Evolutionary conservation across 2,113 vertebrate genomes (phyloP).

Genomic region (Gallinago undulata): DNA sequence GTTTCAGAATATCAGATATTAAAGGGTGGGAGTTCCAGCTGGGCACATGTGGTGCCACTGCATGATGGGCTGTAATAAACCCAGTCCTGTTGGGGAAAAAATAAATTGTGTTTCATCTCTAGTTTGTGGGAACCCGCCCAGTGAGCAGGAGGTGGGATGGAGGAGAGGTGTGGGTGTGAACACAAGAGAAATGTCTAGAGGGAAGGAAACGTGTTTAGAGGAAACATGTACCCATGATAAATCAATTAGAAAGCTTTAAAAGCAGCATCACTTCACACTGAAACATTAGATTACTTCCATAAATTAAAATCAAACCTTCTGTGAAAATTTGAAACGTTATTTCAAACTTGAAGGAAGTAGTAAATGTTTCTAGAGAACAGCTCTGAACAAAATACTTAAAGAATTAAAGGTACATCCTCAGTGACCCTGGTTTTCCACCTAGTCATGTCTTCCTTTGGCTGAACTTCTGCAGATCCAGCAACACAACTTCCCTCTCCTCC

Average conservation of each 20-base stretch:
- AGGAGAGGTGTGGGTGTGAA: rapidly evolving
- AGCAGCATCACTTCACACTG: not conserved
- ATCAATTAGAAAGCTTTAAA: not conserved
- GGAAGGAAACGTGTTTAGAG: not conserved
- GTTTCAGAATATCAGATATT: not conserved
- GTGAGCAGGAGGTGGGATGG: not conserved
- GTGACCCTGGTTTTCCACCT: not conserved
- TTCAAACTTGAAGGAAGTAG: not conserved
- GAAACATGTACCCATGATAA: not conserved
- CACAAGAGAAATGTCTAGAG: rapidly evolving
- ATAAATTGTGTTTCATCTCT: not conserved
- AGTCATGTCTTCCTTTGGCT: not conserved
- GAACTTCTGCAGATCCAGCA: not conserved
- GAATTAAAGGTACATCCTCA: not conserved
- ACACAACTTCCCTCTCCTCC: not conserved
- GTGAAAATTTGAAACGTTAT: not conserved
- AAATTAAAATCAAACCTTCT: not conserved
- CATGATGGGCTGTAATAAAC: not conserved
- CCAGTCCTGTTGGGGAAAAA: not conserved
- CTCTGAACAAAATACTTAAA: not conserved
- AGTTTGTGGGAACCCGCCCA: not conserved
- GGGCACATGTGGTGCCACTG: rapidly evolving
- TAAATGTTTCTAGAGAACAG: not conserved
- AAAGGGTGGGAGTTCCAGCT: not conserved
- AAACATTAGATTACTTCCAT: not conserved